These are phyloP conservation scores for Baryphthengus martii DNA, from an alignment of 2,113 vertebrate genomes.

Conservation along the genomic window DNA sequence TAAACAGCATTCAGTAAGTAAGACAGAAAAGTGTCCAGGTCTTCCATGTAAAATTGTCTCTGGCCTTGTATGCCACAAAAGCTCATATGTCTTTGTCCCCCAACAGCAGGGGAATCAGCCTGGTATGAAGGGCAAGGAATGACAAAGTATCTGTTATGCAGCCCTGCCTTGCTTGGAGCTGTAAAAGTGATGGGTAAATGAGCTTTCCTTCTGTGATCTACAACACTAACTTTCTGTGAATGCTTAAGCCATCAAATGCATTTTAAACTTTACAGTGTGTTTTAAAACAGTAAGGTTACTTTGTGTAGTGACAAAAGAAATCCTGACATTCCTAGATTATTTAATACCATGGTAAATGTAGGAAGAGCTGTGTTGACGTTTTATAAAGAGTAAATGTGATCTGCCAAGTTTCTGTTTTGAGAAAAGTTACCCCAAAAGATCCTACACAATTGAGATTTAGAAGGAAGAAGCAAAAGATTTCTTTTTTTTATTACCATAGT, in stretches of 20 bases:
- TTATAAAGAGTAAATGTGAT: not conserved
- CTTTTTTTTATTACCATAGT: not conserved
- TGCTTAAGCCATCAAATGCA: conserved; percentile 9
- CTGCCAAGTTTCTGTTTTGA: not conserved
- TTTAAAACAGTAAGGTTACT: not conserved
- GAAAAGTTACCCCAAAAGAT: not conserved
- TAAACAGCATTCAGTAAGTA: not conserved
- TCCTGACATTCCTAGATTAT: not conserved
- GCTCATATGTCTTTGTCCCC: not conserved
- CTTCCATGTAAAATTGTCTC: not conserved
- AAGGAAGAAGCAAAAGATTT: not conserved
- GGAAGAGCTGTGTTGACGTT: not conserved
- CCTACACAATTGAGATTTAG: not conserved
- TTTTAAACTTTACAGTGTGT: not conserved
- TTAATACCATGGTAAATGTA: not conserved
- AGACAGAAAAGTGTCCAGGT: not conserved
- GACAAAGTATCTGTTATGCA: conserved; percentile 12
- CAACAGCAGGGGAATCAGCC: not conserved
- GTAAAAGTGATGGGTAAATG: conserved; percentile 30
- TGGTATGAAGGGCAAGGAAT: conserved; percentile 21
- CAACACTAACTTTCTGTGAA: not conserved
- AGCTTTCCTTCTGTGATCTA: conserved; percentile 24
- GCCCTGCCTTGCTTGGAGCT: not conserved
- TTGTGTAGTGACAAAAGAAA: not conserved
- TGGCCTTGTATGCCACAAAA: accelerated